Base-by-base conservation (phyloP, 2,113 vertebrate species). In the Zootoca vivipara region DNA sequence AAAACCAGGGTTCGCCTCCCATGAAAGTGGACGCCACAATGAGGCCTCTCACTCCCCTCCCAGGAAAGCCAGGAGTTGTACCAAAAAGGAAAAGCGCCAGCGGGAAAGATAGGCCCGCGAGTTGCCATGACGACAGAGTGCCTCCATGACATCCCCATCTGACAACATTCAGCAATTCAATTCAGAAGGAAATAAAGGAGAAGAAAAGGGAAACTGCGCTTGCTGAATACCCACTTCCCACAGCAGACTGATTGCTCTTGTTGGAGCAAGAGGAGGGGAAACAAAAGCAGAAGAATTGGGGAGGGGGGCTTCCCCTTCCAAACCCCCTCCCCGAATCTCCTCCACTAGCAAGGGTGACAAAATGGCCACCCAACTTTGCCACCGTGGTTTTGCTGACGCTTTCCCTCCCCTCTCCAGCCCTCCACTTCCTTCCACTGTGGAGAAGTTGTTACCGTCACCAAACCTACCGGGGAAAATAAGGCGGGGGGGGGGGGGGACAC, bases 61-160 rank as follows among this genome's bases (percentile, higher is more conserved):
- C 46, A 81, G 67, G 18, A 73, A 56, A 56, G 2, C 3, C 22
- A 22, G 81, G 10, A 5, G 33, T n/a, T 65, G 35, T 20, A 24
- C 42, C 26, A 13, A 79, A 56, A 79, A 42, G 40, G 4, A 24
- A n/a, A 52, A 52, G 46, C 9, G 46, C 46, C n/a, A 56, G 8
- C 6, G 26, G 16, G 38, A 38, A 73, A 64, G 46, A 38, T 18
- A 65, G 79, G 52, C 56, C 56, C 6, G 28, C 24, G 70, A 7
- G 80, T 87, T 65, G 26, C 79, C 86, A 82, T 82, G 72, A 33
- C 86, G 75, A 87, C 86, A n/a, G 52, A 18, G 56, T n/a, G 28
- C 58, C 84, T 65, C 84, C 58, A 58, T 16, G 26, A 40, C 56
- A 82, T 65, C 40, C 1, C 38, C 10, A 28, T 56, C n/a, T 20